Conservation (phyloP, 2,797 vertebrate species). For the Gorsachius magnificus region DNA sequence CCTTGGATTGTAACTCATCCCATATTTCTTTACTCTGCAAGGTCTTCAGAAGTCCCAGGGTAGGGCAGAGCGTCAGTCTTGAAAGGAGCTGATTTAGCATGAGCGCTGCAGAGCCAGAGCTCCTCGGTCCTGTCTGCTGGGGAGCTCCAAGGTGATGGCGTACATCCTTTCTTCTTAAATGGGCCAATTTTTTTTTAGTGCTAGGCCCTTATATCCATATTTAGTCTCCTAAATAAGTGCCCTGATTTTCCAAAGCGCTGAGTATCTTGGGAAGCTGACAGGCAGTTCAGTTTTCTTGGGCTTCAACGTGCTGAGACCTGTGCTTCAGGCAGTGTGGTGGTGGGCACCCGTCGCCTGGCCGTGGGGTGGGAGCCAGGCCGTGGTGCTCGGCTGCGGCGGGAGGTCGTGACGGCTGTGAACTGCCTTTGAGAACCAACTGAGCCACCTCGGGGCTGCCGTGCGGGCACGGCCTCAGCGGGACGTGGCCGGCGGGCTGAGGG, state of each 20-base stretch:
- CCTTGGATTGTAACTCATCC: neutral
- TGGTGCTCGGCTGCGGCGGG: neutral
- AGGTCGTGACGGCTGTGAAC: neutral
- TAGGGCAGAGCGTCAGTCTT: neutral
- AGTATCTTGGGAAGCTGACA: slow-evolving; percentile 42
- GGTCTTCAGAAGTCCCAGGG: slow-evolving; percentile 18
- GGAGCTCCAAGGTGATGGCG: slow-evolving; percentile 53
- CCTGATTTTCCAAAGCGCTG: slow-evolving; percentile 53
- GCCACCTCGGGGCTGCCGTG: fast-evolving
- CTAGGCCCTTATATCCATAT: slow-evolving; percentile 55
- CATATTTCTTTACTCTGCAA: neutral
- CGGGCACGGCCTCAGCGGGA: neutral
- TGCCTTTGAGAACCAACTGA: neutral
- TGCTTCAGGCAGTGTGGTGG: neutral
- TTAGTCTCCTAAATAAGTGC: slow-evolving; percentile 62
- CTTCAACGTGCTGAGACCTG: neutral
- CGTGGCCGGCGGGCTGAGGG: fast-evolving
- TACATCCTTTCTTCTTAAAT: slow-evolving; percentile 63
- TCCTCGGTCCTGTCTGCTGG: slow-evolving; percentile 16
- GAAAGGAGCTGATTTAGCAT: slow-evolving; percentile 27
- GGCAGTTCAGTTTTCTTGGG: neutral
- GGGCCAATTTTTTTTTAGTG: slow-evolving; percentile 61
- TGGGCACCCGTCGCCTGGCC: neutral
- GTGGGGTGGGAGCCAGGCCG: neutral
- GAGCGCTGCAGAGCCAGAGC: neutral